Percentiles rank a stretch among this genome's conserved stretches.
phyloP scores from a whole-genome alignment of 2,888 invertebrate species.

The Arrhopalites spinosus region DNA sequence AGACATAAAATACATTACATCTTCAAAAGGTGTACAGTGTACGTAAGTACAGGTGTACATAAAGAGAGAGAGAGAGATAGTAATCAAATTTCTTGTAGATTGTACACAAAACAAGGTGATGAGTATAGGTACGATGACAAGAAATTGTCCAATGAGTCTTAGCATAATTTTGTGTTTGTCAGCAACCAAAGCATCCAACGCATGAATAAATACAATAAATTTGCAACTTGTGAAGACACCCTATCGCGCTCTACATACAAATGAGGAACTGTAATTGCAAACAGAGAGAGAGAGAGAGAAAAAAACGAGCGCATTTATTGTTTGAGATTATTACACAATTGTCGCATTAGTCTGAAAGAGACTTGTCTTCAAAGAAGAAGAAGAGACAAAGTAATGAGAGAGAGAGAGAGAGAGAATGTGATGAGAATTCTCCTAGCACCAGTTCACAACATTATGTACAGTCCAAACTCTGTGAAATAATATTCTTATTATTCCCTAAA shows the following conservation, averaged over 20 bases:
- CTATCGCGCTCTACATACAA: constrained; percentile 21
- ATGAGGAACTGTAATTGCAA: constrained; percentile 22
- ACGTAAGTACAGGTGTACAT: too few species aligned
- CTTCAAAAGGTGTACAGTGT: too few species aligned
- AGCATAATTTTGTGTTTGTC: background rate
- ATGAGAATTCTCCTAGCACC: too few species aligned
- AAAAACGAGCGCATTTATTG: constrained; percentile 11
- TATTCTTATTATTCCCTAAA: background rate
- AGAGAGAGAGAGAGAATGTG: background rate
- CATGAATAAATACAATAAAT: constrained; percentile 18
- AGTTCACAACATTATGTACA: too few species aligned
- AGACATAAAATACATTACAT: too few species aligned
- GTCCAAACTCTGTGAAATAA: too few species aligned
- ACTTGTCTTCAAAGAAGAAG: background rate
- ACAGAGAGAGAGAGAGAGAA: background rate
- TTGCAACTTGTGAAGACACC: constrained; percentile 19
- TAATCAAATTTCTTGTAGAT: too few species aligned
- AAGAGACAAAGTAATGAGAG: background rate
- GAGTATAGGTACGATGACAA: background rate
- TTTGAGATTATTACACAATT: background rate
- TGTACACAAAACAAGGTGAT: too few species aligned
- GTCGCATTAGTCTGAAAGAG: background rate
- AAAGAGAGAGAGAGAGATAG: too few species aligned
- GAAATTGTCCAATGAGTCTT: constrained; percentile 11
- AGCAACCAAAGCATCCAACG: background rate